These are phyloP conservation scores for Eupithecia inturbata DNA, from an alignment of 2,888 invertebrate species.

Conservation along the genomic window DNA sequence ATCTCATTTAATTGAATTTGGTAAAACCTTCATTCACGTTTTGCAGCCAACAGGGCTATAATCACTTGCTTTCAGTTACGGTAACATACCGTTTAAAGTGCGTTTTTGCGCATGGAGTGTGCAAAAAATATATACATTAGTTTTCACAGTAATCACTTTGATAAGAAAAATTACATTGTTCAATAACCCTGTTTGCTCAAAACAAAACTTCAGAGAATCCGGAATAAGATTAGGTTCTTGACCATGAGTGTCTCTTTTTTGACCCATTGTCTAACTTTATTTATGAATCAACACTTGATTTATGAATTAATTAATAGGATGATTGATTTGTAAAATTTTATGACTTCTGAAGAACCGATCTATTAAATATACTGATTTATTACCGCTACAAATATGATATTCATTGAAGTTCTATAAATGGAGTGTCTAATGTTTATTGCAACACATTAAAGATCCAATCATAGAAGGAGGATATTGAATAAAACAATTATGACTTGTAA, in stretches of 20 bases:
- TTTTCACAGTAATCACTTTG: neutral
- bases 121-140: neutral
- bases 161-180: no score
- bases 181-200: neutral
- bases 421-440: neutral
- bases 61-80: no score
- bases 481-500: neutral
- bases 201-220: neutral
- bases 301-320: neutral
- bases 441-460: neutral
- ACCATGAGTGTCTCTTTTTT: no score
- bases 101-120: no score
- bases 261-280: neutral
- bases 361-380: neutral
- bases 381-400: neutral
- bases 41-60: no score
- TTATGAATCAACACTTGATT: neutral
- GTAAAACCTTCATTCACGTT: no score
- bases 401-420: neutral
- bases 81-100: no score
- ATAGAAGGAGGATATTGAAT: neutral
- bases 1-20: no score
- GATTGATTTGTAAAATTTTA: neutral
- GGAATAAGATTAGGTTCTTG: neutral
- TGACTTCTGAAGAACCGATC: slow-evolving; percentile 10